Conservation (phyloP, 2,113 vertebrate genomes). For the Sinocyclocheilus maitianheensis region DNA sequence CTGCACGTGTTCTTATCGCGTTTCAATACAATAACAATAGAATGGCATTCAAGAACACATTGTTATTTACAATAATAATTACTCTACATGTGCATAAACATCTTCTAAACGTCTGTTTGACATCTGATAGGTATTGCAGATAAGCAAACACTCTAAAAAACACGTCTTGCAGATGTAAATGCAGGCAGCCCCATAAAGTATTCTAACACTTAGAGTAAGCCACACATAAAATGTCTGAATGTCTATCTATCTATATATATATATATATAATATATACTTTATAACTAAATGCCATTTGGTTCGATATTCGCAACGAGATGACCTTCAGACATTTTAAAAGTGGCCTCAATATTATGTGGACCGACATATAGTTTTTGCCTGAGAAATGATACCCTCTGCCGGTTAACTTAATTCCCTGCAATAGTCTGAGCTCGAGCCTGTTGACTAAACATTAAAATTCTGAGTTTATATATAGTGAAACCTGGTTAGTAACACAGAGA, state of each 20-base stretch:
- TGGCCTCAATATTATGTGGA: background rate
- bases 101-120: no score
- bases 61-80: background rate
- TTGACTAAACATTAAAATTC: background rate
- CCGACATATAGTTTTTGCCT: background rate
- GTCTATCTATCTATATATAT: background rate
- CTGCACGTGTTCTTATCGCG: no score
- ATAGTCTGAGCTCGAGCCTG: background rate
- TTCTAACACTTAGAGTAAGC: background rate
- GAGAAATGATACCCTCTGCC: background rate
- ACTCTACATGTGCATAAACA: background rate
- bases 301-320: background rate
- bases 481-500: background rate
- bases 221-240: background rate
- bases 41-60: background rate
- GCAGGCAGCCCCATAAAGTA: background rate
- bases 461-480: background rate
- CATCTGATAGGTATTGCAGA: no score
- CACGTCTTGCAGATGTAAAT: no score
- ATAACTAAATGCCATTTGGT: background rate
- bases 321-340: background rate
- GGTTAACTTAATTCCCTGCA: background rate
- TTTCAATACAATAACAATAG: no score
- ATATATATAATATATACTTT: background rate
- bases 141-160: no score